Percentiles rank a stretch among this genome's conserved stretches.
These are phyloP conservation scores for Eucriotettix oculatus DNA, from an alignment of 2,888 invertebrate species.

Conservation along the genomic window DNA sequence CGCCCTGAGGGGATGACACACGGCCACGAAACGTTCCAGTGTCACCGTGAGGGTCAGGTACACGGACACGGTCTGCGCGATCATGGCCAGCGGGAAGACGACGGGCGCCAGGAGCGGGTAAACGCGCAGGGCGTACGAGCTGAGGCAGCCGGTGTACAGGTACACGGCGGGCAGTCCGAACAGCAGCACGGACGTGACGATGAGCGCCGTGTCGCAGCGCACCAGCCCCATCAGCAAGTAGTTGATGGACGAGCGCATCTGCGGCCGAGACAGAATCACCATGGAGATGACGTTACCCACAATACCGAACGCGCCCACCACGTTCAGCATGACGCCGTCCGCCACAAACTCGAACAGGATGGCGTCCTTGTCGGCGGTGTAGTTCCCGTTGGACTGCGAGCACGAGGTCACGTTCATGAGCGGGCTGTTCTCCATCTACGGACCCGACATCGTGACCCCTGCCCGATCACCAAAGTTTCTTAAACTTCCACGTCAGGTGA, in stretches of 20 bases:
- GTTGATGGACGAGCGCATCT: constrained; percentile 93
- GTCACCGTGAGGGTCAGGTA: constrained; percentile 78
- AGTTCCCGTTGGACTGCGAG: not conserved
- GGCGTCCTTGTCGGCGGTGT: constrained; percentile 1
- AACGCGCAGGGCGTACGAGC: constrained; percentile 50
- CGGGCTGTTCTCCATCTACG: no score
- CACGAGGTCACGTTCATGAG: not conserved
- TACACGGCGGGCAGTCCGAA: constrained; percentile 78
- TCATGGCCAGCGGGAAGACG: constrained; percentile 68
- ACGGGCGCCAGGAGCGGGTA: constrained; percentile 67
- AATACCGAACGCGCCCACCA: constrained; percentile 67
- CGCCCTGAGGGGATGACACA: constrained; percentile 77
- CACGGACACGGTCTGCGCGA: constrained; percentile 84
- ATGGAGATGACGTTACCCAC: constrained; percentile 82
- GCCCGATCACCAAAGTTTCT: not conserved
- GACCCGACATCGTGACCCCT: not conserved
- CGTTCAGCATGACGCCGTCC: constrained; percentile 64
- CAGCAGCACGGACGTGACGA: constrained; percentile 66
- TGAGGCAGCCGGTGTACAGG: constrained; percentile 61
- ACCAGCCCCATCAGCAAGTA: constrained; percentile 86
- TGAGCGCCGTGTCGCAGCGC: constrained; percentile 80
- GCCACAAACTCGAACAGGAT: constrained; percentile 58
- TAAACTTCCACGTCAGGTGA: not conserved
- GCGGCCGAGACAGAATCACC: constrained; percentile 77
- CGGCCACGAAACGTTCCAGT: constrained; percentile 85